Evolutionary conservation across 1,140 invertebrate species (phyloP).

Genomic region (Lutraria rhynchaena): DNA sequence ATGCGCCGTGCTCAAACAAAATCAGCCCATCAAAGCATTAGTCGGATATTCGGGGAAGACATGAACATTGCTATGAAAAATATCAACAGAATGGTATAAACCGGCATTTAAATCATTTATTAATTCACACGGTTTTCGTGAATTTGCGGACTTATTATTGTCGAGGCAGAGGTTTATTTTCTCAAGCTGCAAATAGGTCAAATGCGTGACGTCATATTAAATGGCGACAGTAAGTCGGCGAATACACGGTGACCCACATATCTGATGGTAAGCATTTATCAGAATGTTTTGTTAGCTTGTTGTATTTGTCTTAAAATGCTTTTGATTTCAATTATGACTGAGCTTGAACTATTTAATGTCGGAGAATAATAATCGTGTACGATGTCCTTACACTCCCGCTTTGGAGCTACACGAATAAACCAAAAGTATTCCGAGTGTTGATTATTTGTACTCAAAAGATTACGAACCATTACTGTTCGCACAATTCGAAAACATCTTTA

Average conservation of each 20-base stretch:
- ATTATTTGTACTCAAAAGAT: conserved; percentile 24
- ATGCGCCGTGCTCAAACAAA: conserved; percentile 40
- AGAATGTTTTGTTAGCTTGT: conserved; percentile 3
- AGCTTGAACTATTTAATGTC: too few species aligned
- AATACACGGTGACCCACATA: conserved; percentile 33
- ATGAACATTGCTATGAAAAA: too few species aligned
- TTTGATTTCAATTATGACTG: too few species aligned
- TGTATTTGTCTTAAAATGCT: too few species aligned
- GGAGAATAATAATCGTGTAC: too few species aligned
- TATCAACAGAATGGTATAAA: too few species aligned
- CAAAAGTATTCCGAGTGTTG: conserved; percentile 13
- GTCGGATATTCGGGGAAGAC: too few species aligned
- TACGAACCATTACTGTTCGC: background rate
- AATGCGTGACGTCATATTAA: conserved; percentile 47
- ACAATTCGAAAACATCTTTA: background rate
- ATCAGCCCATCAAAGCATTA: background rate
- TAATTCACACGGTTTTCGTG: too few species aligned
- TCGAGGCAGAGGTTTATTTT: conserved; percentile 35
- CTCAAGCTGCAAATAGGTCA: background rate
- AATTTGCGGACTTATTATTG: background rate
- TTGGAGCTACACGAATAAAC: background rate
- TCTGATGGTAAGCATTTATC: background rate
- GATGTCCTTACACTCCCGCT: conserved; percentile 1
- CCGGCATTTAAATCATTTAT: too few species aligned
- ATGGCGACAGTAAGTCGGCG: conserved; percentile 70